phyloP scores from a whole-genome alignment of 2,888 invertebrate species.

The Teleiodes luculella region DNA sequence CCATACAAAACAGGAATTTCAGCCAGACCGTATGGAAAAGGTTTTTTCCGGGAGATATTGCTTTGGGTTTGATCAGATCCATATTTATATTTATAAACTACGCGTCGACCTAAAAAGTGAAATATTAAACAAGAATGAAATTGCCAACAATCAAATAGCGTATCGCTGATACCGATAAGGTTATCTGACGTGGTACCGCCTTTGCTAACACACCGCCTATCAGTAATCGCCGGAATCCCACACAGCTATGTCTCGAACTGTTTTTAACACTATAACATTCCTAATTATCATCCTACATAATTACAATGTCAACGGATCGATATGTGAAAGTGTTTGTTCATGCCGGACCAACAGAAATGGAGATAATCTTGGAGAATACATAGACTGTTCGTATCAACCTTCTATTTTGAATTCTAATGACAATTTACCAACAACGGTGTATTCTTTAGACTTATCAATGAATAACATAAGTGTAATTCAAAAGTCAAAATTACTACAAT shows the following conservation, averaged over 20 bases:
- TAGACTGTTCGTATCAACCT: conserved; percentile 45
- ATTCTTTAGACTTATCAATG: conserved; percentile 55
- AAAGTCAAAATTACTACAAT: conserved; percentile 39
- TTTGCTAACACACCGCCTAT: conserved; percentile 25
- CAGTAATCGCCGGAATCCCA: neutral
- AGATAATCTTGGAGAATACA: conserved; percentile 45
- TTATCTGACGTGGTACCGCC: conserved; percentile 28
- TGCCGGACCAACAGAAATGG: conserved; percentile 39
- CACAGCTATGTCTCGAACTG: neutral
- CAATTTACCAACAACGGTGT: conserved; percentile 42
- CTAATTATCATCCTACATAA: conserved; percentile 19
- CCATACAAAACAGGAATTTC: too few relatives aligned
- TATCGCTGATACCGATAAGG: conserved; percentile 46
- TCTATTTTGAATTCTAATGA: conserved; percentile 35
- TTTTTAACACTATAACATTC: neutral
- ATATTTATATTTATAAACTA: neutral
- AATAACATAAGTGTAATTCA: conserved; percentile 46
- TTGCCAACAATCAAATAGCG: conserved; percentile 51
- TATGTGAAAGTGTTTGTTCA: conserved; percentile 52
- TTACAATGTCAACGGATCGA: conserved; percentile 35
- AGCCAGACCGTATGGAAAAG: too few relatives aligned
- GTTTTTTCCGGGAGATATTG: too few relatives aligned
- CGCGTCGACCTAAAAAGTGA: conserved; percentile 2
- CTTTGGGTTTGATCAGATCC: too few relatives aligned
- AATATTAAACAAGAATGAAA: conserved; percentile 43